Conservation (phyloP, 2,888 invertebrate genomes). For the Omphaloscelis lunosa region DNA sequence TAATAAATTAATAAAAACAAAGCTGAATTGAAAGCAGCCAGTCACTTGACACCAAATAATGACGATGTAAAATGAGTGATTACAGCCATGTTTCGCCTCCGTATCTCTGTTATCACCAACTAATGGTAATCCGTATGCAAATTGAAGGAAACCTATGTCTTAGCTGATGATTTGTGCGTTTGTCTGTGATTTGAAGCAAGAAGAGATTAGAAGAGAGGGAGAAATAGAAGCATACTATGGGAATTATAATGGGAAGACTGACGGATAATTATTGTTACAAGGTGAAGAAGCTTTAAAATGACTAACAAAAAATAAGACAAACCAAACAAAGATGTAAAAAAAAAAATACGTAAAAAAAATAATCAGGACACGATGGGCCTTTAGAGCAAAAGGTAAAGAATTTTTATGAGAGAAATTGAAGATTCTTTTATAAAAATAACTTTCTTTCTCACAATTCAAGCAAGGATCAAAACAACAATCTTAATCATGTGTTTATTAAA, state of each 20-base stretch:
- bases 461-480: slow-evolving; percentile 3
- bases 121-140: slow-evolving; percentile 50
- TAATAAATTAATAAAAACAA: slow-evolving; percentile 40
- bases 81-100: slow-evolving; percentile 16
- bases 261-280: neutral
- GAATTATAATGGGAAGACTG: neutral
- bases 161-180: slow-evolving; percentile 50
- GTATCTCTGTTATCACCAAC: slow-evolving; percentile 51
- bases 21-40: slow-evolving; percentile 39
- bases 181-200: slow-evolving; percentile 42
- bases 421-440: neutral
- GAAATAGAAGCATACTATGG: neutral
- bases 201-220: neutral
- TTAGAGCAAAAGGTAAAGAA: slow-evolving; percentile 13
- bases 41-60: slow-evolving; percentile 57
- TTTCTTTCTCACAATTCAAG: neutral
- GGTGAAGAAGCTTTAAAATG: neutral
- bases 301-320: neutral
- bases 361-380: neutral
- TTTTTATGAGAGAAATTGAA: slow-evolving; percentile 25
- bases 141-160: slow-evolving; percentile 23
- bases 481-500: neutral
- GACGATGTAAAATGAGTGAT: slow-evolving; percentile 59
- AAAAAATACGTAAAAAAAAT: neutral
- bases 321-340: neutral